Evolutionary conservation across 2,113 vertebrate genomes (phyloP), one percentile per base, ranked within the genome.

Genomic region (Brevimyrus niger): DNA sequence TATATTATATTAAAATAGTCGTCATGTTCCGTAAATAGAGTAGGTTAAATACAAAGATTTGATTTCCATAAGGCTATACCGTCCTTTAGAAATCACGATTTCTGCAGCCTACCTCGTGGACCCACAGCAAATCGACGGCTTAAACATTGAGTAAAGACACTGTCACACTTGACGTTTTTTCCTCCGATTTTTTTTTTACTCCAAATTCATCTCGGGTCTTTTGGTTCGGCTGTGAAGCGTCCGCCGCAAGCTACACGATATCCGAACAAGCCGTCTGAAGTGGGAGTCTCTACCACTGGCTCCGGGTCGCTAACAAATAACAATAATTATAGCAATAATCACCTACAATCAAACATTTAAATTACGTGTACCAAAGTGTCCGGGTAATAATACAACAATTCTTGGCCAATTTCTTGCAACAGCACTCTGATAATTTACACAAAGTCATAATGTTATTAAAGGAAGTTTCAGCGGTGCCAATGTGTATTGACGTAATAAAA

Each of bases 401-500:
- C 0, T 23, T 47, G 7, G 38, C 4, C 42, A 23, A 84, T 47
- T 44, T 44, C 21, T 47, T 44, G 15, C 23, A 47, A 21, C 21
- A 42, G 38, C 19, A 23, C 38, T 46, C 80, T 84, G 44, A 47
- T 44, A 44, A 84, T 84, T 46, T 84, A 46, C 82, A 19, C 44
- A 11, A 76, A 83, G 82, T 84, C 82, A 47, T 44, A 82, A 38
- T 80, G 73, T 42, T 80, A 80, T 84, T 46, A 46, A 84, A 47
- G 82, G 65, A 83, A 91, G 91, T 89, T 90, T 92, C 90, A 85
- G 90, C 84, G 92, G 93, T 92, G 92, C 94, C 95, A 92, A 96
- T 96, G 96, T 96, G 95, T 94, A 96, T 96, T 94, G 96, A 96
- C 95, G 94, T 94, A 92, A 96, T 96, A 92, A 96, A 96, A 94